These are phyloP conservation scores for Martes martes DNA, from an alignment of 2,113 vertebrate species.

Conservation along the genomic window DNA sequence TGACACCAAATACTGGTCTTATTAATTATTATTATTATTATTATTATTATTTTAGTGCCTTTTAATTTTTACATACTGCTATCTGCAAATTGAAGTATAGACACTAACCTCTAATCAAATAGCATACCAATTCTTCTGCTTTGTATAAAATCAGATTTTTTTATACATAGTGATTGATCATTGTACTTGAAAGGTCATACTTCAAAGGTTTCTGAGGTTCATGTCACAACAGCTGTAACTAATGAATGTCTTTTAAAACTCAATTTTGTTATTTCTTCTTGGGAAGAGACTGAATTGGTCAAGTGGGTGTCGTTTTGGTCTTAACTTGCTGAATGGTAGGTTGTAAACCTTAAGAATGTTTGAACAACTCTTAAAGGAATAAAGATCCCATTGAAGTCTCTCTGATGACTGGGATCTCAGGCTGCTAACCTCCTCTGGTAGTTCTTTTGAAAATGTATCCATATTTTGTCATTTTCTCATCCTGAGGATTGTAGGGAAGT, in stretches of 20 bases:
- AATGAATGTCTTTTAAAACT: conserved; percentile 57
- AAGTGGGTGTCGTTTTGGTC: conserved; percentile 61
- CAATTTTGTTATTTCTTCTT: conserved; percentile 63
- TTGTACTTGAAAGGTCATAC: conserved; percentile 16
- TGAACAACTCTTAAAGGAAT: conserved; percentile 66
- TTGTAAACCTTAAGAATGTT: conserved; percentile 64
- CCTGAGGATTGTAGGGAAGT: conserved; percentile 30
- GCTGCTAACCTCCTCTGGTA: conserved; percentile 40
- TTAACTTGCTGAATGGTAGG: conserved; percentile 59
- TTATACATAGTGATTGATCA: not conserved
- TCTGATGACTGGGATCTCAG: conserved; percentile 53
- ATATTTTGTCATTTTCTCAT: conserved; percentile 48
- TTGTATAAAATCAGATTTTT: conserved; percentile 37
- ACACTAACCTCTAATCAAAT: conserved; percentile 6
- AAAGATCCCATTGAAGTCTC: conserved; percentile 55
- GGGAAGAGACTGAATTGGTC: conserved; percentile 58
- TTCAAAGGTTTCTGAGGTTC: conserved; percentile 52
- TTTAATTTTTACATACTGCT: conserved; percentile 41
- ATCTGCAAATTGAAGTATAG: not conserved
- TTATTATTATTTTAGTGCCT: conserved; percentile 3
- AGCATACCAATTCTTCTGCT: conserved; percentile 19
- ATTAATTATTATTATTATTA: not conserved
- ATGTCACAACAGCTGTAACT: conserved; percentile 48
- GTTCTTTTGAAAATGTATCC: conserved; percentile 44
- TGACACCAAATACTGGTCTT: not conserved